These are phyloP conservation scores for Poeciliopsis retropinna DNA, from an alignment of 2,113 vertebrate species.

Conservation along the genomic window DNA sequence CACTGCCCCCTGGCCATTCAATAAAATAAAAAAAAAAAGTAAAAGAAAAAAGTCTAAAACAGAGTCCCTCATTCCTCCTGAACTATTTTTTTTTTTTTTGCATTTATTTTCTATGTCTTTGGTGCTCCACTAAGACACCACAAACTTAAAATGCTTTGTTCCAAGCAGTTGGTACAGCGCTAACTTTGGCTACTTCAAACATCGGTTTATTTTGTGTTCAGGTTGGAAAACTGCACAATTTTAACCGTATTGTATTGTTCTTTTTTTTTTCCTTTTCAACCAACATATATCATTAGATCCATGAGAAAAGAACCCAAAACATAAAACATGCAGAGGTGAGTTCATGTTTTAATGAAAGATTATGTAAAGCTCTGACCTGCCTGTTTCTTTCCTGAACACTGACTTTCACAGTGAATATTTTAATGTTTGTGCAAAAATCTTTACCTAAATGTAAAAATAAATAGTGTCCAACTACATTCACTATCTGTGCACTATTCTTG, in stretches of 20 bases:
- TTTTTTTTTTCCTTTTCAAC: too few relatives aligned
- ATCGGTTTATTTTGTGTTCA: conserved; percentile 36
- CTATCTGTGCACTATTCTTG: not conserved
- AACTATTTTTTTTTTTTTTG: conserved; percentile 14
- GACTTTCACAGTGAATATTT: not conserved
- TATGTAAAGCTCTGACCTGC: too few relatives aligned
- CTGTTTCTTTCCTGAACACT: too few relatives aligned
- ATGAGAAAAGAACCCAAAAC: too few relatives aligned
- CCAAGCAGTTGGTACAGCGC: conserved; percentile 21
- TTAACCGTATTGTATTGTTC: not conserved
- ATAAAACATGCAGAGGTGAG: too few relatives aligned
- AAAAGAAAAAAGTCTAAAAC: conserved; percentile 60
- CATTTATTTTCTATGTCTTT: conserved; percentile 47
- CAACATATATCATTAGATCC: too few relatives aligned
- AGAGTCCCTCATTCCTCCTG: conserved; percentile 62
- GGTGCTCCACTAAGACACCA: conserved; percentile 45
- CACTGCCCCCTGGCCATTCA: conserved; percentile 33
- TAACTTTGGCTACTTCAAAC: conserved; percentile 41
- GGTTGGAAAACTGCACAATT: not conserved
- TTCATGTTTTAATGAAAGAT: too few relatives aligned
- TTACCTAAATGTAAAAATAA: not conserved
- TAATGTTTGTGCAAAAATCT: not conserved
- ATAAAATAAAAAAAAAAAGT: conserved; percentile 25
- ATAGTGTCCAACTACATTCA: not conserved
- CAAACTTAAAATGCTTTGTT: conserved; percentile 43